phyloP scores from a whole-genome alignment of 2,888 invertebrate species.

The Chymomyza amoena region DNA sequence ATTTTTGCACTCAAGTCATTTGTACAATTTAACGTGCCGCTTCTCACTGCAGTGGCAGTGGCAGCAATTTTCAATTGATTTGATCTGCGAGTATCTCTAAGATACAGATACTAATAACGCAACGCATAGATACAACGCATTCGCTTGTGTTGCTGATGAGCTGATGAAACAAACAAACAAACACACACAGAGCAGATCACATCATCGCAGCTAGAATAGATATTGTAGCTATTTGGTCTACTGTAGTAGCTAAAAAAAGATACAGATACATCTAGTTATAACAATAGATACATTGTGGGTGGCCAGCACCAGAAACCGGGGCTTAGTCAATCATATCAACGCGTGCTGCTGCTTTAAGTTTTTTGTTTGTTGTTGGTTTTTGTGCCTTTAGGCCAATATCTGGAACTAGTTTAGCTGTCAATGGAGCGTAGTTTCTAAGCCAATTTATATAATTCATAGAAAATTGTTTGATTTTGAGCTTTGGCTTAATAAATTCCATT shows the following conservation, averaged over 20 bases:
- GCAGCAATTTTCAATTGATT: constrained; percentile 52
- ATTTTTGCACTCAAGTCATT: constrained; percentile 17
- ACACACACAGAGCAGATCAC: constrained; percentile 1
- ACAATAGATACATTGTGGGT: constrained; percentile 24
- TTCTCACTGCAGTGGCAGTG: constrained; percentile 23
- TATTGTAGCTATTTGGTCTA: constrained; percentile 12
- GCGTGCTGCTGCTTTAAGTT: constrained; percentile 16
- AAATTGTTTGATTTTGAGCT: constrained; percentile 40
- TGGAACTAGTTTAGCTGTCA: constrained; percentile 47
- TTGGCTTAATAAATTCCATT: constrained; percentile 49
- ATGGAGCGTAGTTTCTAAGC: constrained; percentile 4
- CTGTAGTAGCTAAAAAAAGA: constrained; percentile 11
- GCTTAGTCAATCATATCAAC: constrained; percentile 18
- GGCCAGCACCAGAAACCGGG: neutral
- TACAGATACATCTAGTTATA: neutral
- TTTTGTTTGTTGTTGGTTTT: too few species aligned
- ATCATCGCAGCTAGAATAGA: constrained; percentile 20
- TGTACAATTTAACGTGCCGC: constrained; percentile 18
- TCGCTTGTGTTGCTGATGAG: neutral
- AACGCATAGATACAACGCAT: constrained; percentile 17
- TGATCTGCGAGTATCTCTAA: constrained; percentile 22
- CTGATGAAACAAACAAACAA: too few species aligned
- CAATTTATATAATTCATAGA: constrained; percentile 44
- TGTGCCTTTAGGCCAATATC: constrained; percentile 38
- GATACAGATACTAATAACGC: constrained; percentile 23